These are phyloP conservation scores for Rambutsinella grinnellia DNA, from an alignment of 2,888 invertebrate species.

Conservation along the genomic window DNA sequence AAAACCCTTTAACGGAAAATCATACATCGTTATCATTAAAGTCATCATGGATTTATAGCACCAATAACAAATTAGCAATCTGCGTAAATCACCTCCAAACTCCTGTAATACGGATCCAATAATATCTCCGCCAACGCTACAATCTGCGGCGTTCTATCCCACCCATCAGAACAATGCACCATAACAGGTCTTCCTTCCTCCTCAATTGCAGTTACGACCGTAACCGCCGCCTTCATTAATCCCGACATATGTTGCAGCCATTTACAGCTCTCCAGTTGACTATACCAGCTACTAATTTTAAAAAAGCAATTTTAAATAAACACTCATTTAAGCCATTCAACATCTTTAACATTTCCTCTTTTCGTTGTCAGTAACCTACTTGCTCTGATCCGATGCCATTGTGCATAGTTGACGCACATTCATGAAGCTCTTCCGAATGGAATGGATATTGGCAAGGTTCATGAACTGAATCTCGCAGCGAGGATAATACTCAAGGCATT, in stretches of 20 bases:
- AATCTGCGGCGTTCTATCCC: conserved; percentile 99
- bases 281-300: conserved; percentile 81
- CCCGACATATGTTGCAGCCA: conserved; percentile 94
- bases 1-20: conserved; percentile 86
- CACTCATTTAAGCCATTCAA: no score
- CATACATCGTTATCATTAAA: neutral
- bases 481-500: conserved; percentile 95
- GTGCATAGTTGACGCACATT: conserved; percentile 84
- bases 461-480: conserved; percentile 97
- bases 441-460: conserved; percentile 97
- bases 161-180: conserved; percentile 98
- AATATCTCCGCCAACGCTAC: conserved; percentile 92
- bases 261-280: conserved; percentile 87
- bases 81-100: conserved; percentile 78
- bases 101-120: conserved; percentile 94
- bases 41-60: neutral
- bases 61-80: neutral
- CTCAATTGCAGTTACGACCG: conserved; percentile 84
- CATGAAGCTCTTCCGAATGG: conserved; percentile 92
- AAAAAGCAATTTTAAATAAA: conserved; percentile 64
- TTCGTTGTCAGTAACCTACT: conserved; percentile 74
- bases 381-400: conserved; percentile 83
- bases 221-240: conserved; percentile 83
- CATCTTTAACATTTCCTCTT: no score
- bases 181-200: conserved; percentile 89